Evolutionary conservation across 2,113 vertebrate genomes (phyloP).

Genomic region (Lota lota): DNA sequence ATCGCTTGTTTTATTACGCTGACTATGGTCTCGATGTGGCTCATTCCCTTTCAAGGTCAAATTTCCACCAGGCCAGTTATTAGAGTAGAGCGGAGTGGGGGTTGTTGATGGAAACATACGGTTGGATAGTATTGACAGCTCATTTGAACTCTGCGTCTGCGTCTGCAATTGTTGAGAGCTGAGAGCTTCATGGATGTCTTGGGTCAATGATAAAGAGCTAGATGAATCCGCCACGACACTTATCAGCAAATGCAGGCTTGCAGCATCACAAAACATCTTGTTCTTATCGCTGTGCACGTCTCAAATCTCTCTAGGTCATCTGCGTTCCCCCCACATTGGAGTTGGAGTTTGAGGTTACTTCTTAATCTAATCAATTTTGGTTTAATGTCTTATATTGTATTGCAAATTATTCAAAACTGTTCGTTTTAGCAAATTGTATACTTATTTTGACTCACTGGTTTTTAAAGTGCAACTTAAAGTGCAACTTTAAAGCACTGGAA

Average conservation of each 20-base stretch:
- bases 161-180: slow-evolving; percentile 7
- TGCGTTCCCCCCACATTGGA: neutral
- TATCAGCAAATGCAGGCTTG: slow-evolving; percentile 20
- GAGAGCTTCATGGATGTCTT: slow-evolving; percentile 8
- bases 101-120: slow-evolving; percentile 10
- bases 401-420: too few relatives aligned
- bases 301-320: too few relatives aligned
- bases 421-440: too few relatives aligned
- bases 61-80: slow-evolving; percentile 28
- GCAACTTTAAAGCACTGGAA: too few relatives aligned
- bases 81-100: neutral
- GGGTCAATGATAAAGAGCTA: slow-evolving; percentile 30
- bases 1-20: slow-evolving; percentile 12
- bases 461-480: too few relatives aligned
- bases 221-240: slow-evolving; percentile 27
- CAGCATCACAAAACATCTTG: neutral
- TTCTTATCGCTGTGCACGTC: neutral
- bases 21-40: neutral
- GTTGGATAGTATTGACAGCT: slow-evolving; percentile 12
- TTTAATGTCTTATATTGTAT: too few relatives aligned
- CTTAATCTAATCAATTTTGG: neutral
- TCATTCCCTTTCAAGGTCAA: slow-evolving; percentile 29
- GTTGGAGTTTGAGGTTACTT: neutral
- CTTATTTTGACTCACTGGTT: too few relatives aligned
- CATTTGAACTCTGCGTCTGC: slow-evolving; percentile 11